A percentile compares a stretch with the other conserved stretches of the same genome.
phyloP scores from a whole-genome alignment of 1,140 invertebrate genomes.

The Drosophila paulistorum region DNA sequence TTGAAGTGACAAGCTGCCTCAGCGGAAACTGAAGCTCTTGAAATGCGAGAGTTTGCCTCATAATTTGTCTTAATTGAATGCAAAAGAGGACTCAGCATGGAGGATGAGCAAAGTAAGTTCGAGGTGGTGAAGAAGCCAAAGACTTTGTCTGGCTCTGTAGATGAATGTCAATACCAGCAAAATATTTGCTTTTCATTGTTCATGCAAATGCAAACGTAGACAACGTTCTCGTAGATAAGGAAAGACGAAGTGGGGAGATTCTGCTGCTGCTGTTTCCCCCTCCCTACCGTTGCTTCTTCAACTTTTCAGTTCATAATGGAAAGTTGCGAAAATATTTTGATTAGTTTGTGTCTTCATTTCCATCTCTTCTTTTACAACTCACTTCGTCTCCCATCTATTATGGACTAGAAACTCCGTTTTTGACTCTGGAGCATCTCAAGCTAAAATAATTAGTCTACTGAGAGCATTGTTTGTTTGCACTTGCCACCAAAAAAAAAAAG shows the following conservation, averaged over 20 bases:
- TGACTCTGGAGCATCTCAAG: slow-evolving; percentile 30
- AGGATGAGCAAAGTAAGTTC: not conserved
- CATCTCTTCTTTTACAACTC: slow-evolving; percentile 17
- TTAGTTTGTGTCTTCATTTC: slow-evolving; percentile 67
- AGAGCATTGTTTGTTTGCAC: slow-evolving; percentile 78
- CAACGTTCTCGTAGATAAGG: not conserved
- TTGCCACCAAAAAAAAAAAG: slow-evolving; percentile 42
- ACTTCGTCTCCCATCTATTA: not conserved
- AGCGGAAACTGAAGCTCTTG: slow-evolving; percentile 56
- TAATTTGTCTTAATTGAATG: slow-evolving; percentile 80
- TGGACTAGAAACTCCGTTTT: not conserved
- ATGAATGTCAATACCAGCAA: slow-evolving; percentile 79
- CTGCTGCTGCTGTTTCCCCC: not conserved
- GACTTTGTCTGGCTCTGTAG: slow-evolving; percentile 46
- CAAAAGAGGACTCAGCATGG: slow-evolving; percentile 6
- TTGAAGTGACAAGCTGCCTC: slow-evolving; percentile 35
- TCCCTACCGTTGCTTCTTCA: slow-evolving; percentile 51
- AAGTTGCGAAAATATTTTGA: slow-evolving; percentile 80
- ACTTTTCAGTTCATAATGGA: slow-evolving; percentile 80
- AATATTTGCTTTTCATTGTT: slow-evolving; percentile 80
- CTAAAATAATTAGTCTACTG: slow-evolving; percentile 79
- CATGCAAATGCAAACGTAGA: slow-evolving; percentile 76
- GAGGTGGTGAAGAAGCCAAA: slow-evolving; percentile 28
- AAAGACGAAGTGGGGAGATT: not conserved
- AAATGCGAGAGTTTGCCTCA: slow-evolving; percentile 70